These are phyloP conservation scores for Tortricodes alternella DNA, from an alignment of 2,888 invertebrate species.

Conservation along the genomic window DNA sequence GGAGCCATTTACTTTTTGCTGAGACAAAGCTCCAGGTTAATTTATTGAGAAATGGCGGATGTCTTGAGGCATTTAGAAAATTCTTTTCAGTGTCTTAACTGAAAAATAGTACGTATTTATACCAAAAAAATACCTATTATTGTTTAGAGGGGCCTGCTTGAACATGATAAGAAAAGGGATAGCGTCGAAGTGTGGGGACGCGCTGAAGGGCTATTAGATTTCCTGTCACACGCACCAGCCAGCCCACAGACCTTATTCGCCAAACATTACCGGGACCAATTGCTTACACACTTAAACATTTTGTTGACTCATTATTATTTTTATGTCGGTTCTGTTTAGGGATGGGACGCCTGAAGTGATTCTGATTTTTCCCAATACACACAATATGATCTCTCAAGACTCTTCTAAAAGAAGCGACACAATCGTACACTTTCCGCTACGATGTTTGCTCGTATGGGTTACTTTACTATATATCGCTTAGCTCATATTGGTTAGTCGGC, in stretches of 20 bases:
- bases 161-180: conserved; percentile 45
- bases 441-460: too few relatives aligned
- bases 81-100: conserved; percentile 4
- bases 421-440: too few relatives aligned
- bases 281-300: conserved; percentile 66
- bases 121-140: too few relatives aligned
- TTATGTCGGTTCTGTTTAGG: conserved; percentile 8
- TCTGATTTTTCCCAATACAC: too few relatives aligned
- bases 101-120: too few relatives aligned
- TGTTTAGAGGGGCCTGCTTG: not conserved
- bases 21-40: conserved; percentile 14
- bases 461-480: too few relatives aligned
- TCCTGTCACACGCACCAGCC: conserved; percentile 70
- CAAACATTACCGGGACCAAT: conserved; percentile 70
- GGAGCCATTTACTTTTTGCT: conserved; percentile 20
- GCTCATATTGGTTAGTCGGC: too few relatives aligned
- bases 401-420: too few relatives aligned
- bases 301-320: conserved; percentile 64
- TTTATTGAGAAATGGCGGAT: conserved; percentile 17
- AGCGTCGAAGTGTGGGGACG: conserved; percentile 53
- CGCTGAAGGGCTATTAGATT: conserved; percentile 73
- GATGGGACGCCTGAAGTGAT: not conserved
- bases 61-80: conserved; percentile 1
- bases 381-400: too few relatives aligned
- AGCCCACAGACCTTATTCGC: conserved; percentile 66